Base-by-base conservation (phyloP, 1,140 invertebrate species). In the Atta texana region DNA sequence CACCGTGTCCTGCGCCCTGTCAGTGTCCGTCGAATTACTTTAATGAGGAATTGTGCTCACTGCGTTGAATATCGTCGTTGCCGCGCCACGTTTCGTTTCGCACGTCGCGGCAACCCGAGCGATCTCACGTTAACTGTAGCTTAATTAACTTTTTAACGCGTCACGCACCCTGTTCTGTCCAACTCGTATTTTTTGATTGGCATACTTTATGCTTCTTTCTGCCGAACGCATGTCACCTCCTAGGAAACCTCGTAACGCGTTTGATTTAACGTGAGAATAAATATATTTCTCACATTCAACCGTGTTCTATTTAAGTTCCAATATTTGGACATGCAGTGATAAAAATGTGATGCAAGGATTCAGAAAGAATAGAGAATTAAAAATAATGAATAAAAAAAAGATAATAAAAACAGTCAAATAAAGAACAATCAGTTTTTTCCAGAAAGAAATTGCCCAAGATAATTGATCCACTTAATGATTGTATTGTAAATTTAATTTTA, bases 1-100 rank as follows among this genome's bases (percentile, higher is more conserved):
- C 86, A 88, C 85, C 81, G 89, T 57, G 81, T 77, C 69, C 87
- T 84, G 87, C 24, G 59, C 57, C 59, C 69, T 84, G 90, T 89
- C 89, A 86, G 63, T 84, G 85, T 85, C 85, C 87, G 63, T 89
- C 85, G 90, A 89, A 90, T 82, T 84, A 69, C 80, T 90, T 90
- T 90, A 90, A 85, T 85, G 86, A 91, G 88, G 91, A 85, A 85
- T 78, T 86, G 61, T 39, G 87, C 75, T 63, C 80, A 61, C 63
- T 28, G 63, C 28, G 85, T 81, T 87, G 78, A 82, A 80, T 74
- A 84, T 39, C 69, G 82, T 66, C 80, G 34, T 85, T 75, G 49
- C 66, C 28, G 55, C 28, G 55, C n/a, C 34, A 55, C 69, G 74
- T 57, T 21, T 59, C 69, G 74, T 57, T 21, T 51, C 31, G 49